Percentiles rank a stretch among this genome's conserved stretches.
Evolutionary conservation across 2,113 vertebrate genomes (phyloP).

Genomic region (Hirundichthys speculiger): DNA sequence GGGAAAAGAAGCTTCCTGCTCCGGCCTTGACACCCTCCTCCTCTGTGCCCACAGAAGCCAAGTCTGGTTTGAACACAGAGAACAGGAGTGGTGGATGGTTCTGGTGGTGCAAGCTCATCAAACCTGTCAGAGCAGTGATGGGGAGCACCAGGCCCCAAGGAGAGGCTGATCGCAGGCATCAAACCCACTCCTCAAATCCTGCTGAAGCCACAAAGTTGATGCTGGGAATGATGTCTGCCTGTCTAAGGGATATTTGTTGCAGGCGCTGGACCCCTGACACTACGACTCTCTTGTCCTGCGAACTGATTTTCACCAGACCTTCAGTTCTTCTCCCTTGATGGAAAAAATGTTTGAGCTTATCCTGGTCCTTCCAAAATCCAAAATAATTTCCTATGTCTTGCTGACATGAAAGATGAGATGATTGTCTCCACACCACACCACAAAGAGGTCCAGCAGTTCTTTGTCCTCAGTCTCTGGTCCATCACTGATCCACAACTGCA

Average conservation of each 20-base stretch:
- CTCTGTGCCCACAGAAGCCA: conserved; percentile 16
- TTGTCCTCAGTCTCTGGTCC: too few relatives aligned
- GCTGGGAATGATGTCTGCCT: conserved; percentile 11
- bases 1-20: conserved; percentile 23
- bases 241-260: conserved; percentile 3
- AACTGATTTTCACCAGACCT: too few relatives aligned
- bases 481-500: too few relatives aligned
- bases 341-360: too few relatives aligned
- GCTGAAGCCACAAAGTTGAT: background rate
- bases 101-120: background rate
- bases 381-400: too few relatives aligned
- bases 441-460: too few relatives aligned
- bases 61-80: too few relatives aligned
- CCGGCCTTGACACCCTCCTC: background rate
- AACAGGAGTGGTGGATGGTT: background rate
- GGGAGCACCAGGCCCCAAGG: background rate
- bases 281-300: background rate
- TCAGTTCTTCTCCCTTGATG: too few relatives aligned
- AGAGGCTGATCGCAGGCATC: background rate
- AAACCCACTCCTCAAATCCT: background rate
- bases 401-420: too few relatives aligned
- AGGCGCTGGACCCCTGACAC: background rate
- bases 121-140: conserved; percentile 33
- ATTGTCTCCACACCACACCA: too few relatives aligned
- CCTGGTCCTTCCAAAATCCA: too few relatives aligned